A percentile compares a stretch with the other conserved stretches of the same genome.
These are phyloP conservation scores for Hemibagrus wyckioides DNA, from an alignment of 2,113 vertebrate genomes.

Conservation along the genomic window DNA sequence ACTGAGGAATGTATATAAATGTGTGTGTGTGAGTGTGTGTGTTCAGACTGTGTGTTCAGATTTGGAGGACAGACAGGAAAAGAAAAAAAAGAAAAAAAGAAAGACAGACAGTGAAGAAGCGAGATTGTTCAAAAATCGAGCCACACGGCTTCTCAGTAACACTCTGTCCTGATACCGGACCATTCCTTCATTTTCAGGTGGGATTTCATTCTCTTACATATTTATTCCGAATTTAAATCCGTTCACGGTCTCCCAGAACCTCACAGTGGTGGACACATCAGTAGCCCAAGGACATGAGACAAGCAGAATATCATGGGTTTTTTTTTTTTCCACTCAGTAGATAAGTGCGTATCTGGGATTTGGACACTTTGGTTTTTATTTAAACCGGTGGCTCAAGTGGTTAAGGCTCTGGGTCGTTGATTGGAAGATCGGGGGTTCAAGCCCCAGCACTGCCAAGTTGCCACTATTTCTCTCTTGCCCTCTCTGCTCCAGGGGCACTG, in stretches of 20 bases:
- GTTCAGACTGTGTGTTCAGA: slow-evolving; percentile 18
- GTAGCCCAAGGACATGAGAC: not conserved
- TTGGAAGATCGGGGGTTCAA: too few relatives aligned
- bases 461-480: too few relatives aligned
- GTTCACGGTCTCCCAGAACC: not conserved
- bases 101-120: slow-evolving; percentile 42
- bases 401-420: too few relatives aligned
- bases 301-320: not conserved
- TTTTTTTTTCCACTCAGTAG: not conserved
- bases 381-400: too few relatives aligned
- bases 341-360: not conserved
- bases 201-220: not conserved
- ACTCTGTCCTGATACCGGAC: not conserved
- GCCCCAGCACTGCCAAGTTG: too few relatives aligned
- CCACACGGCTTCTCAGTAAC: not conserved
- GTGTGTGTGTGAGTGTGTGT: slow-evolving; percentile 22
- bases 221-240: not conserved
- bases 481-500: too few relatives aligned
- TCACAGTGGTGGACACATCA: not conserved
- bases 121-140: slow-evolving; percentile 3
- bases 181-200: not conserved
- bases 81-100: not conserved
- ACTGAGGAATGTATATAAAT: slow-evolving; percentile 46
- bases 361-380: not conserved
- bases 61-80: slow-evolving; percentile 29